Evolutionary conservation across 23 tunicate genomes (phyloP).

Genomic region (Botrylloides violaceus): DNA sequence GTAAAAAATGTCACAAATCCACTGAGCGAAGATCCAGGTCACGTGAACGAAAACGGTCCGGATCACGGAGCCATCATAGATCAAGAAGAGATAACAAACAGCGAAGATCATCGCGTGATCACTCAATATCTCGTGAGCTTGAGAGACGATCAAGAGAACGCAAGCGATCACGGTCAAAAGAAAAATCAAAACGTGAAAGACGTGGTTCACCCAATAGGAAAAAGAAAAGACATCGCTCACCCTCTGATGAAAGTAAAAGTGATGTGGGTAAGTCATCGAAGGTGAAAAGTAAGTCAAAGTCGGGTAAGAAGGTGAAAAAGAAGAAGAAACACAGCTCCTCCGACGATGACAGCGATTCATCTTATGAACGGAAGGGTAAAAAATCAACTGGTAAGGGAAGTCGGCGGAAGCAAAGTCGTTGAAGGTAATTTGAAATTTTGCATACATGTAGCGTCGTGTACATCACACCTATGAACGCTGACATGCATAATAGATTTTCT

Average conservation of each 20-base stretch:
- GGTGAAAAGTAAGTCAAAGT: constrained; percentile 14
- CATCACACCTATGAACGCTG: too few species aligned
- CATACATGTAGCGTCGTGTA: too few species aligned
- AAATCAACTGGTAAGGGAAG: constrained; percentile 15
- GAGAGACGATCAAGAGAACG: neutral
- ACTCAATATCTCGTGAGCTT: too few species aligned
- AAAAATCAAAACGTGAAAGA: too few species aligned
- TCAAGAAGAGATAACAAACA: neutral
- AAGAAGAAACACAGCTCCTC: constrained; percentile 10
- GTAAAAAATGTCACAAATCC: neutral
- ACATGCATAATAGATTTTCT: too few species aligned
- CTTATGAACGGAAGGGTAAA: neutral
- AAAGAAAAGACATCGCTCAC: constrained; percentile 20
- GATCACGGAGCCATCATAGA: neutral
- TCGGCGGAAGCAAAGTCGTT: constrained; percentile 12
- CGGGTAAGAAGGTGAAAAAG: constrained; percentile 24
- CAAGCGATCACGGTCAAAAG: neutral
- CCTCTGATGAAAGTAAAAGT: neutral
- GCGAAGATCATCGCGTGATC: too few species aligned
- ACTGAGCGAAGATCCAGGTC: constrained; percentile 34
- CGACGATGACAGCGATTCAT: neutral
- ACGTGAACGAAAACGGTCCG: constrained; percentile 27
- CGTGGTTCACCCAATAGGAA: constrained; percentile 4
- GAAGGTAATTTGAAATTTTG: constrained; percentile 9
- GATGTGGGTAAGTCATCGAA: constrained; percentile 16